Evolutionary conservation across 2,797 vertebrate genomes (phyloP).

Genomic region (Alcedo atthis): DNA sequence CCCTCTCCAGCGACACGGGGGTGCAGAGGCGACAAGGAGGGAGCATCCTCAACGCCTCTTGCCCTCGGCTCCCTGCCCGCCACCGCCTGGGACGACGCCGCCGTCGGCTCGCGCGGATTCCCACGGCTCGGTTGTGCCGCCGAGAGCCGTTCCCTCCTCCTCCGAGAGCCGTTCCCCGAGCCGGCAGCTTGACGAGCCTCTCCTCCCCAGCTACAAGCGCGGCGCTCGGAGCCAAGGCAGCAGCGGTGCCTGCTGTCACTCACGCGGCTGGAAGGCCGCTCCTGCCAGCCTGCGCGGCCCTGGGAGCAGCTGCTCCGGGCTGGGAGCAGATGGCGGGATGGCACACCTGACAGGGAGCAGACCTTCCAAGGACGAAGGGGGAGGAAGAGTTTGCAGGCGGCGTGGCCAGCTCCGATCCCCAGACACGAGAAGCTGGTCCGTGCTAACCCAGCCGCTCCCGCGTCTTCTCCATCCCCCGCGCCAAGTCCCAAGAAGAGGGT

Average conservation of each 20-base stretch:
- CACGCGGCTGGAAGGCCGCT: constrained; percentile 69
- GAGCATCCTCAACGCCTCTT: background rate
- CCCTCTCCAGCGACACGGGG: background rate
- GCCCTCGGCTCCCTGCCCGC: background rate
- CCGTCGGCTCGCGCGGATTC: background rate
- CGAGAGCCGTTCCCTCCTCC: background rate
- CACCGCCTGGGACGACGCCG: fast-evolving
- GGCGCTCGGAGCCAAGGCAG: constrained; percentile 72
- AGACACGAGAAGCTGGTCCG: background rate
- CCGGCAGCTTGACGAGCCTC: constrained; percentile 69
- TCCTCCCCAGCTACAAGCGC: constrained; percentile 72
- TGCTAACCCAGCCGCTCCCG: background rate
- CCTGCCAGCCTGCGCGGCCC: constrained; percentile 74
- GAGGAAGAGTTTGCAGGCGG: constrained; percentile 24
- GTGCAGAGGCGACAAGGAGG: background rate
- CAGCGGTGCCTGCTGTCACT: constrained; percentile 73
- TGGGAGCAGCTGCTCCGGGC: constrained; percentile 68
- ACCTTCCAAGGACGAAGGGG: constrained; percentile 76
- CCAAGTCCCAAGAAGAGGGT: background rate
- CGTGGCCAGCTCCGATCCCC: background rate
- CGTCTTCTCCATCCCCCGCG: background rate
- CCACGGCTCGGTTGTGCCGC: background rate
- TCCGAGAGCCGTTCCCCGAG: background rate
- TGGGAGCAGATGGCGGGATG: constrained; percentile 78
- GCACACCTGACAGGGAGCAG: constrained; percentile 77